Percentiles rank a stretch among this genome's conserved stretches.
These are phyloP conservation scores for Heliconius hewitsoni DNA, from an alignment of 1,140 invertebrate species.

Conservation along the genomic window DNA sequence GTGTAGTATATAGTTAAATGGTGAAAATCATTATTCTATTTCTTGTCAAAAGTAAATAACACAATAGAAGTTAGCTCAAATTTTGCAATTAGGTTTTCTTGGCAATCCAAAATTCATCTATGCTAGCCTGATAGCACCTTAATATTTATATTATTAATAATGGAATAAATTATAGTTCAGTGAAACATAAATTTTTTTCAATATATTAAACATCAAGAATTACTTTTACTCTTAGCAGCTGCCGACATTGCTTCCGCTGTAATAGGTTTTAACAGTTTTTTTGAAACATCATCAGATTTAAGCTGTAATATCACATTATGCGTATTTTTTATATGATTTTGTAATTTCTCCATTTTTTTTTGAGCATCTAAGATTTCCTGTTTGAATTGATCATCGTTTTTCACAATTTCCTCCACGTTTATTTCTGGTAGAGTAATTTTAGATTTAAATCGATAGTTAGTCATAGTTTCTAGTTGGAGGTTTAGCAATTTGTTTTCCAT, in stretches of 20 bases:
- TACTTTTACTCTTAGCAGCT: slow-evolving; percentile 50
- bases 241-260: slow-evolving; percentile 50
- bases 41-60: too few species aligned
- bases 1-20: too few species aligned
- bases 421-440: slow-evolving; percentile 49
- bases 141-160: too few species aligned
- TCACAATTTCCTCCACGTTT: slow-evolving; percentile 43
- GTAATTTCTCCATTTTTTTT: slow-evolving; percentile 51
- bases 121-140: too few species aligned
- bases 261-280: slow-evolving; percentile 49
- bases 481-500: slow-evolving; percentile 66
- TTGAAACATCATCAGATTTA: slow-evolving; percentile 51
- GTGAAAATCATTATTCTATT: too few species aligned
- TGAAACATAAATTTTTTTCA: neutral
- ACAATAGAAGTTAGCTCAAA: too few species aligned
- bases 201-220: neutral
- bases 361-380: slow-evolving; percentile 50
- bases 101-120: too few species aligned
- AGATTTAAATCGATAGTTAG: slow-evolving; percentile 54
- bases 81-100: too few species aligned
- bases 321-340: slow-evolving; percentile 49
- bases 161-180: too few species aligned
- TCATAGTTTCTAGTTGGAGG: slow-evolving; percentile 54
- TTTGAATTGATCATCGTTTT: slow-evolving; percentile 56
- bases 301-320: slow-evolving; percentile 57